These are phyloP conservation scores for Harpalus rubripes DNA, from an alignment of 2,888 invertebrate species.

Conservation along the genomic window DNA sequence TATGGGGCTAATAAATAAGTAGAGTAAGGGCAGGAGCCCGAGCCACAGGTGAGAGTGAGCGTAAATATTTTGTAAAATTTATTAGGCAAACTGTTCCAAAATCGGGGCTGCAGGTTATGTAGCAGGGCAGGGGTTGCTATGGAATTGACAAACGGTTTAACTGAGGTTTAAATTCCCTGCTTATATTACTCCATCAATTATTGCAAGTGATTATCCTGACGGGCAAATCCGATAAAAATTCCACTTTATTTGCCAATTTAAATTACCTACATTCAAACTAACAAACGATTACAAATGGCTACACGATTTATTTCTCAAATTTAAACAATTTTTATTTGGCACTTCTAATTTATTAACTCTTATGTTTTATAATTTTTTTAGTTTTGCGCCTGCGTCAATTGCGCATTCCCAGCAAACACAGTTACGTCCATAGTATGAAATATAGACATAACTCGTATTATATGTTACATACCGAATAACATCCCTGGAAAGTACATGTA, in stretches of 20 bases:
- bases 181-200: conserved; percentile 41
- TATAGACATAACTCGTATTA: too few relatives aligned
- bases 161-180: conserved; percentile 20
- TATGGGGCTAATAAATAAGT: not conserved
- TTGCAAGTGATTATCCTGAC: conserved; percentile 32
- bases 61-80: conserved; percentile 49
- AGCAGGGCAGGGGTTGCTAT: conserved; percentile 8
- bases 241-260: conserved; percentile 19
- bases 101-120: not conserved
- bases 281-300: not conserved
- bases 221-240: conserved; percentile 36
- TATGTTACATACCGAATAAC: too few relatives aligned
- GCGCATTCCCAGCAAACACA: too few relatives aligned
- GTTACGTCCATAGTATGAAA: too few relatives aligned
- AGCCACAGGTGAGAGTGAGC: conserved; percentile 43
- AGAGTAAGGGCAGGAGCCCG: not conserved
- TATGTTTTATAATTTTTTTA: too few relatives aligned
- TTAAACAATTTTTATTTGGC: not conserved
- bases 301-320: conserved; percentile 7
- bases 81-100: conserved; percentile 4
- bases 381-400: too few relatives aligned
- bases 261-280: conserved; percentile 7
- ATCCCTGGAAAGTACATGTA: too few relatives aligned
- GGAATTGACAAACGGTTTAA: conserved; percentile 33
- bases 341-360: too few relatives aligned